A percentile compares a stretch with the other conserved stretches of the same genome.
phyloP scores from a whole-genome alignment of 2,113 vertebrate species.

The Rafetus swinhoei region DNA sequence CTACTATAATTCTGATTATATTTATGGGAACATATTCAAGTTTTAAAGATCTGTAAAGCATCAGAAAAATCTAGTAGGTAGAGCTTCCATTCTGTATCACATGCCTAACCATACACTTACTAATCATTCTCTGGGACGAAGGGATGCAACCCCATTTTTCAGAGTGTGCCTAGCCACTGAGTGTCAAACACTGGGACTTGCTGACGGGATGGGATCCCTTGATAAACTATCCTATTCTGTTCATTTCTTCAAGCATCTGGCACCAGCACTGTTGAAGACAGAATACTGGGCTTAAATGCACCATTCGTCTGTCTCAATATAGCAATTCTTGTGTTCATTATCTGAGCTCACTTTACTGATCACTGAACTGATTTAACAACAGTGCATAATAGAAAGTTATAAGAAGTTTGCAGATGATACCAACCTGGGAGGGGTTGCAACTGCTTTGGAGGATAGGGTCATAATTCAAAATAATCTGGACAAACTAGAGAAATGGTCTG shows the following conservation, averaged over 20 bases:
- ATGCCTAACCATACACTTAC: background rate
- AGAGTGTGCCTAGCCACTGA: background rate
- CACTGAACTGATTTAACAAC: fast-evolving
- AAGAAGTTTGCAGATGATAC: too few species aligned
- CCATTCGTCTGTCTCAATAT: background rate
- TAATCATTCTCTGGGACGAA: background rate
- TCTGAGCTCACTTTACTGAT: background rate
- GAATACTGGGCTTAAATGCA: background rate
- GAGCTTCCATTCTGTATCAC: background rate
- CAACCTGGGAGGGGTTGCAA: too few species aligned
- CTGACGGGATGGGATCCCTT: background rate
- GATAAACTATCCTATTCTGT: background rate
- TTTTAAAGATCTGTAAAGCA: background rate
- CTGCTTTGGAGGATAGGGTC: too few species aligned
- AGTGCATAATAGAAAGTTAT: background rate
- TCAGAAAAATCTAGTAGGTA: background rate
- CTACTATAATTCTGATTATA: background rate
- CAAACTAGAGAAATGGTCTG: too few species aligned
- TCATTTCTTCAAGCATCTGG: background rate
- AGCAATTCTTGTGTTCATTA: background rate
- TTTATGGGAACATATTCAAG: background rate
- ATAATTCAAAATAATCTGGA: too few species aligned
- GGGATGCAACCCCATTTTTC: background rate
- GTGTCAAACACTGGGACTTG: background rate
- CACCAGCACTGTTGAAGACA: background rate